Percentiles rank a stretch among this genome's conserved stretches.
Conservation (phyloP, 2,888 invertebrate genomes). For the Conchocele bisecta region DNA sequence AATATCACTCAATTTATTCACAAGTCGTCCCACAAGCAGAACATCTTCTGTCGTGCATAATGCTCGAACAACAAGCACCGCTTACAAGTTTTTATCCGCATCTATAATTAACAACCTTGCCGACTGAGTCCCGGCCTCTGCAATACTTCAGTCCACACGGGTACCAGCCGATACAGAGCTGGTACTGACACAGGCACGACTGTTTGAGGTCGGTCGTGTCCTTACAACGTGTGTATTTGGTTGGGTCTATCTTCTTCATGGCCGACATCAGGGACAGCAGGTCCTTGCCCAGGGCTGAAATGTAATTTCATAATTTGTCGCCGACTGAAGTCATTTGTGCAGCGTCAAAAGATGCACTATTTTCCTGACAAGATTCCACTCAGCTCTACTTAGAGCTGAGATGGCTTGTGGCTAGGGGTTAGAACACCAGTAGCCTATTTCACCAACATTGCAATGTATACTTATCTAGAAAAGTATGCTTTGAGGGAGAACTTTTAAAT, state of each 20-base stretch:
- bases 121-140: slow-evolving; percentile 89
- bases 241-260: slow-evolving; percentile 88
- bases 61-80: slow-evolving; percentile 94
- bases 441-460: too few species aligned
- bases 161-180: slow-evolving; percentile 97
- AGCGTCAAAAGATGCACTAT: too few species aligned
- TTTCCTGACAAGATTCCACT: too few species aligned
- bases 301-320: too few species aligned
- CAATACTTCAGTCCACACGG: slow-evolving; percentile 98
- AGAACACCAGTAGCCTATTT: too few species aligned
- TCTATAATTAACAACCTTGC: slow-evolving; percentile 89
- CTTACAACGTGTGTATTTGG: slow-evolving; percentile 81
- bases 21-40: slow-evolving; percentile 86
- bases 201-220: slow-evolving; percentile 69
- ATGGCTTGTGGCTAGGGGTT: too few species aligned
- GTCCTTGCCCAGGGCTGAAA: slow-evolving; percentile 77
- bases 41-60: slow-evolving; percentile 91
- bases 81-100: slow-evolving; percentile 98
- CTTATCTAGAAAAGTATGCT: too few species aligned
- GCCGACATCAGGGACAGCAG: slow-evolving; percentile 84
- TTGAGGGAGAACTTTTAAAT: too few species aligned
- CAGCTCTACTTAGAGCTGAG: too few species aligned
- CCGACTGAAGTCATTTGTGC: too few species aligned
- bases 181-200: slow-evolving; percentile 92
- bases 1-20: slow-evolving; percentile 10